Percentiles rank a stretch among this genome's conserved stretches.
Evolutionary conservation across 2,888 invertebrate genomes (phyloP).

Genomic region (Diarsia dahlii): DNA sequence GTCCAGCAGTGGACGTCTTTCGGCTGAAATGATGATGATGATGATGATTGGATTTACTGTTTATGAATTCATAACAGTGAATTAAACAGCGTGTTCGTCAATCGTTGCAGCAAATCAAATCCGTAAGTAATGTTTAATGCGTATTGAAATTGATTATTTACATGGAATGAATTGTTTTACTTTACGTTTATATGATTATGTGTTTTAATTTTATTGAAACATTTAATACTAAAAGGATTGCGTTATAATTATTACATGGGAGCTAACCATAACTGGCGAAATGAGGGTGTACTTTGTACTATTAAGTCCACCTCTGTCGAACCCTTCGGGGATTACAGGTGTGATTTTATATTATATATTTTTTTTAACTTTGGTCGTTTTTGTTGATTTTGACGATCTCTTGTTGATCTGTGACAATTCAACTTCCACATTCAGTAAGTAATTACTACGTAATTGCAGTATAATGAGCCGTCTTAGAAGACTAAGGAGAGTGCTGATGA

Average conservation of each 20-base stretch:
- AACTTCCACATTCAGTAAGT: not conserved
- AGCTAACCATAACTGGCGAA: too few species aligned
- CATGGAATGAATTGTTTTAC: not conserved
- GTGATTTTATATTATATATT: too few species aligned
- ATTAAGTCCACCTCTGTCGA: too few species aligned
- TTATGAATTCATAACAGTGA: conserved; percentile 18
- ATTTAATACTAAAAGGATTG: too few species aligned
- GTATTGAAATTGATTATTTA: conserved; percentile 13
- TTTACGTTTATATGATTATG: too few species aligned
- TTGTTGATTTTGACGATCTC: not conserved
- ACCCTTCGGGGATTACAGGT: too few species aligned
- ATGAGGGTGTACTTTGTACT: too few species aligned
- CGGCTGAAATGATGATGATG: too few species aligned
- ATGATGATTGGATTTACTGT: conserved; percentile 11
- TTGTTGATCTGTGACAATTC: not conserved
- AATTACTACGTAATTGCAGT: not conserved
- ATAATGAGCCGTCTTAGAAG: not conserved
- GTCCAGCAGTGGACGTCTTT: too few species aligned
- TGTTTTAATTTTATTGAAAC: too few species aligned
- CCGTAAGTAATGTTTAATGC: not conserved
- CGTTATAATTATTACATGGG: too few species aligned
- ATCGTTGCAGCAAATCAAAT: conserved; percentile 1
- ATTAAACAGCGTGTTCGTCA: conserved; percentile 15
- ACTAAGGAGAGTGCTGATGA: not conserved
- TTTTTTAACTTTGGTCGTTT: not conserved